Evolutionary conservation across 2,113 vertebrate genomes (phyloP).

Genomic region (Python bivittatus): DNA sequence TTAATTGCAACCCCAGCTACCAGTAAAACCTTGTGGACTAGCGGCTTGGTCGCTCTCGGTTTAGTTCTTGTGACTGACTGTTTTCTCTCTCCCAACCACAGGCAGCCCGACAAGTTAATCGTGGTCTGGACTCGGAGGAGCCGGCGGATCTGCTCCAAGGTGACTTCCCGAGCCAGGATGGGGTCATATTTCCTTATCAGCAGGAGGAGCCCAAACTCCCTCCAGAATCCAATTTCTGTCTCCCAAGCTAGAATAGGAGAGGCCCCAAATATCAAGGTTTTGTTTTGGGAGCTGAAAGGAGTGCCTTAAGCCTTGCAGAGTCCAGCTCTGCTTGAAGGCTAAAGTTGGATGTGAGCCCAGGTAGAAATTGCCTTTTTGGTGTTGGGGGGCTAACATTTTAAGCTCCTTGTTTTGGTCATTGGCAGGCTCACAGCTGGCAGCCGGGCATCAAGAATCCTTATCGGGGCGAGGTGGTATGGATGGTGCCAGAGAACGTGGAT

Average conservation of each 20-base stretch:
- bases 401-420: not conserved
- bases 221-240: no score
- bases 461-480: conserved; percentile 88
- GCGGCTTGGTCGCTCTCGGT: not conserved
- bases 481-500: conserved; percentile 90
- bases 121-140: conserved; percentile 91
- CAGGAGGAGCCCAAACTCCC: not conserved
- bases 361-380: not conserved
- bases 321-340: no score
- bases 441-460: conserved; percentile 92
- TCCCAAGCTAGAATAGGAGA: no score
- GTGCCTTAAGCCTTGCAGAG: no score
- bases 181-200: not conserved
- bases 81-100: conserved; percentile 35
- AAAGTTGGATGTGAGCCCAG: no score
- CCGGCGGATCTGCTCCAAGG: conserved; percentile 89
- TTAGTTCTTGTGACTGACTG: not conserved
- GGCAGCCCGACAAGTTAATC: conserved; percentile 90
- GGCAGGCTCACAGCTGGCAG: conserved; percentile 88
- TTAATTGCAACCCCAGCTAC: not conserved
- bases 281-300: no score
- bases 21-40: not conserved
- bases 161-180: conserved; percentile 34
- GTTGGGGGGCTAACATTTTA: no score
- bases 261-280: no score